These are phyloP conservation scores for Notocelia uddmanniana DNA, from an alignment of 2,888 invertebrate species.

Conservation along the genomic window DNA sequence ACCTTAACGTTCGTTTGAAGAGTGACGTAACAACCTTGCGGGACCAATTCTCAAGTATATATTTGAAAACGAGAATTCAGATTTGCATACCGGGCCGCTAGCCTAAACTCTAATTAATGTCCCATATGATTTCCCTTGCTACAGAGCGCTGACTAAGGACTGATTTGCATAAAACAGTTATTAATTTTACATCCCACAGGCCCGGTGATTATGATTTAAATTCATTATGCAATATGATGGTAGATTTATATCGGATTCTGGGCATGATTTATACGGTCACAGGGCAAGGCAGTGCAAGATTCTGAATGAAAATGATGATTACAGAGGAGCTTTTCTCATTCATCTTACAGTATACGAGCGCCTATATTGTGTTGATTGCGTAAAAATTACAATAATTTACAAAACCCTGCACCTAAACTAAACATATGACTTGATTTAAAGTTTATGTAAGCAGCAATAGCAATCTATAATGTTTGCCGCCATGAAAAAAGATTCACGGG, in stretches of 20 bases:
- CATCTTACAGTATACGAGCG: neutral
- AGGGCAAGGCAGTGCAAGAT: conserved; percentile 17
- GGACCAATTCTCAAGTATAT: neutral
- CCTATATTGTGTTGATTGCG: no score
- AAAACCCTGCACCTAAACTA: no score
- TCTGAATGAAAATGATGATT: neutral
- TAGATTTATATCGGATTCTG: conserved; percentile 29
- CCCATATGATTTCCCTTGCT: conserved; percentile 24
- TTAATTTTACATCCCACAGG: conserved; percentile 35
- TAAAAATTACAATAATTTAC: no score
- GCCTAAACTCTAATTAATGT: conserved; percentile 23
- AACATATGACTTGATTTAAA: no score
- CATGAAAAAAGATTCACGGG: no score
- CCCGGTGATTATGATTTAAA: conserved; percentile 36
- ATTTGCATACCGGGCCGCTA: neutral
- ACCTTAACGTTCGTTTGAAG: no score
- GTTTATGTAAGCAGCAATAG: no score
- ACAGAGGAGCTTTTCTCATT: neutral
- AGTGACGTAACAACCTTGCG: no score
- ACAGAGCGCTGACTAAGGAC: conserved; percentile 21
- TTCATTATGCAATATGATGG: conserved; percentile 45
- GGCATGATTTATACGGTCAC: conserved; percentile 36
- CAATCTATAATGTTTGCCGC: no score
- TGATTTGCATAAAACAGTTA: conserved; percentile 45
- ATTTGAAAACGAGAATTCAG: conserved; percentile 3